Evolutionary conservation across 2,113 vertebrate species (phyloP).

Genomic region (Prunella himalayana): DNA sequence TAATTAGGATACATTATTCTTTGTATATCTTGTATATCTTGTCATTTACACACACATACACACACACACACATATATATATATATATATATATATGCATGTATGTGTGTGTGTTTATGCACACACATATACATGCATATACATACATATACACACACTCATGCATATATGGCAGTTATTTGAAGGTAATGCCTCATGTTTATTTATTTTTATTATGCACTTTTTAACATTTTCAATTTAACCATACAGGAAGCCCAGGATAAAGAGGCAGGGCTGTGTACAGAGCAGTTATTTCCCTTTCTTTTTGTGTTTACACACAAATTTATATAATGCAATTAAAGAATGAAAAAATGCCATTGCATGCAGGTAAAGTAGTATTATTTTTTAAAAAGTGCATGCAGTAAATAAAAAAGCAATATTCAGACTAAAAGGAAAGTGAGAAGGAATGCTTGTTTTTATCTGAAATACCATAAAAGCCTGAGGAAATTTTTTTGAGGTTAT

Average conservation of each 20-base stretch:
- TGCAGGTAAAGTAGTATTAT: not conserved
- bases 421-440: not conserved
- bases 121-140: rapidly evolving
- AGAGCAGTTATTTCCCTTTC: not conserved
- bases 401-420: not conserved
- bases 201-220: not conserved
- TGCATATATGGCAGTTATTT: not conserved
- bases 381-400: not conserved
- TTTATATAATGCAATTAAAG: not conserved
- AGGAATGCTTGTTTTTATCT: not conserved
- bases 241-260: not conserved
- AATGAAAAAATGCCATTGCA: not conserved
- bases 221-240: not conserved
- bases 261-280: not conserved
- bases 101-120: not conserved
- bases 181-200: not conserved
- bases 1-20: not conserved
- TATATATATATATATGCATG: rapidly evolving
- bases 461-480: not conserved
- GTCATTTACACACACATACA: rapidly evolving
- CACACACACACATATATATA: rapidly evolving
- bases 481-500: not conserved
- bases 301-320: not conserved
- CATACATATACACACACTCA: rapidly evolving
- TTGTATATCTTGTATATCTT: not conserved